Percentiles rank a stretch among this genome's conserved stretches.
Evolutionary conservation across 2,888 invertebrate species (phyloP).

Genomic region (Melieria picta): DNA sequence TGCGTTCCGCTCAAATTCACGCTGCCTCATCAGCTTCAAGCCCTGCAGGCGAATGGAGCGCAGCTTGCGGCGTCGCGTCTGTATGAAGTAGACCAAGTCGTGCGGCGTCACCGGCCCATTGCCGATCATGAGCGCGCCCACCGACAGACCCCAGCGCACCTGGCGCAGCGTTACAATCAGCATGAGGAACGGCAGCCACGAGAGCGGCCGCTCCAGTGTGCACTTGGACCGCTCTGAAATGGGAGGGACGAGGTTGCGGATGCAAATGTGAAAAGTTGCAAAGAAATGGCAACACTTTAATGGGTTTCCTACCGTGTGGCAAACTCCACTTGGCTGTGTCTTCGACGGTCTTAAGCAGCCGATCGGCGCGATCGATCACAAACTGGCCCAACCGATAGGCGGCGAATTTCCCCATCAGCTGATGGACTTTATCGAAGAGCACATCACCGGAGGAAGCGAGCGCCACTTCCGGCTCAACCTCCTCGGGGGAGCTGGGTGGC

Average conservation of each 20-base stretch:
- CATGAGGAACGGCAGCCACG: slow-evolving; percentile 60
- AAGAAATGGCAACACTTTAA: not conserved
- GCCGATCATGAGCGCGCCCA: slow-evolving; percentile 57
- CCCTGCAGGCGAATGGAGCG: slow-evolving; percentile 58
- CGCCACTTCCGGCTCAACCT: slow-evolving; percentile 25
- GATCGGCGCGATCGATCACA: slow-evolving; percentile 55
- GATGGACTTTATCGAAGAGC: slow-evolving; percentile 46
- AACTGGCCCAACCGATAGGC: slow-evolving; percentile 57
- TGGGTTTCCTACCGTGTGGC: slow-evolving; percentile 52
- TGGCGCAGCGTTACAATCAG: slow-evolving; percentile 58
- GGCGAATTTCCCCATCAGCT: slow-evolving; percentile 55
- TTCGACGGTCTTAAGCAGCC: slow-evolving; percentile 55
- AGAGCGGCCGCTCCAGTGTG: slow-evolving; percentile 57
- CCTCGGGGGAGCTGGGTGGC: slow-evolving; percentile 11
- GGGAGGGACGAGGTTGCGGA: not conserved
- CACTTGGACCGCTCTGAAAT: not conserved
- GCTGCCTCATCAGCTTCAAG: slow-evolving; percentile 48
- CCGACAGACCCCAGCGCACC: slow-evolving; percentile 53
- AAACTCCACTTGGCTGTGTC: slow-evolving; percentile 65
- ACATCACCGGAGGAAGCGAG: slow-evolving; percentile 8
- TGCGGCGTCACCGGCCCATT: slow-evolving; percentile 54
- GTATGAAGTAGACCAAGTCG: slow-evolving; percentile 58
- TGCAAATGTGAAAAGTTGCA: not conserved
- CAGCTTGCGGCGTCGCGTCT: slow-evolving; percentile 59
- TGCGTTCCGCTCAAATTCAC: slow-evolving; percentile 44